Evolutionary conservation across 2,888 invertebrate species (phyloP).

Genomic region (Phoenoteleia sp.): DNA sequence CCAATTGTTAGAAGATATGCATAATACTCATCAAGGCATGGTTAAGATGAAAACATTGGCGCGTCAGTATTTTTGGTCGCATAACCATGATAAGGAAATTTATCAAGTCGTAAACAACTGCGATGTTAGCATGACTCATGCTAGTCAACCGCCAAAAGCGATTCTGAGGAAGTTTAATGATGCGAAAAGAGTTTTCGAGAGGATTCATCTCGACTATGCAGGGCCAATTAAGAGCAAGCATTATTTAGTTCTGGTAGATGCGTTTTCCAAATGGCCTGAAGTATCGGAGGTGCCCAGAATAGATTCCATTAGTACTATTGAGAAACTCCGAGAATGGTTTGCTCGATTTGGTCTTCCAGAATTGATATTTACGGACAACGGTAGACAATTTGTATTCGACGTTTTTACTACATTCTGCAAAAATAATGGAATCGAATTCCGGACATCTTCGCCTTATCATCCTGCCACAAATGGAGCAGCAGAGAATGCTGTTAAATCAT

Average conservation of each 20-base stretch:
- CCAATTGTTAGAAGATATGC: conserved; percentile 75
- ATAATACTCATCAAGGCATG: conserved; percentile 75
- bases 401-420: conserved; percentile 48
- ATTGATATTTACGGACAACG: conserved; percentile 70
- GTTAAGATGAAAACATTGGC: conserved; percentile 77
- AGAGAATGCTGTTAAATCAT: conserved; percentile 51
- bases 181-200: conserved; percentile 64
- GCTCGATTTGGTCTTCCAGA: conserved; percentile 65
- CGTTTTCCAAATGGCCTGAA: conserved; percentile 74
- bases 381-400: conserved; percentile 61
- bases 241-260: conserved; percentile 72
- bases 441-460: conserved; percentile 59
- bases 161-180: conserved; percentile 63
- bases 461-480: conserved; percentile 53
- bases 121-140: conserved; percentile 56
- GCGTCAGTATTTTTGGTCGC: conserved; percentile 77
- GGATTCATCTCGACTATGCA: conserved; percentile 71
- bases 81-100: conserved; percentile 73
- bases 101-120: conserved; percentile 57
- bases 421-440: conserved; percentile 33
- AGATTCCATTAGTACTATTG: conserved; percentile 49
- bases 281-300: conserved; percentile 65
- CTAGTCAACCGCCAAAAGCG: conserved; percentile 65
- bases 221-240: conserved; percentile 66
- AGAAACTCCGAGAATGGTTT: conserved; percentile 65